phyloP scores from a whole-genome alignment of 1,140 invertebrate genomes.

The Heliconius eleuchia region DNA sequence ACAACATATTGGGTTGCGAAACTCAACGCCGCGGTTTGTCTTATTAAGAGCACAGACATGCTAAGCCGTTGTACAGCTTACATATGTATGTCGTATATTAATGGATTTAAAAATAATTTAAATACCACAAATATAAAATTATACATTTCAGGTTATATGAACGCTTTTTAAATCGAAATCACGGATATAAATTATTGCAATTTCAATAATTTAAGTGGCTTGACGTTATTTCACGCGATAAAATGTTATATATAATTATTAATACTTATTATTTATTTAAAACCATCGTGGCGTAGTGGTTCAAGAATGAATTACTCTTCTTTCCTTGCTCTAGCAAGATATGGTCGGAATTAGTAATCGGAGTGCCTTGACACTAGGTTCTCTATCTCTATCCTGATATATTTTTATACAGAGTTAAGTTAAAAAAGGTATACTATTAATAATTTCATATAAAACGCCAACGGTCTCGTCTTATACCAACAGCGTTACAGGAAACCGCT shows the following conservation, averaged over 20 bases:
- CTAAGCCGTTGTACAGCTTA: not conserved
- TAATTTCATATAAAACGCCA: slow-evolving; percentile 5
- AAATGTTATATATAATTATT: not conserved
- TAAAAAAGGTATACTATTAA: not conserved
- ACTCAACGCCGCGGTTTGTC: no score
- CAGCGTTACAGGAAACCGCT: slow-evolving; percentile 24
- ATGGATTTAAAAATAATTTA: not conserved
- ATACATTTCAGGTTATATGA: not conserved
- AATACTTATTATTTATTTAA: not conserved
- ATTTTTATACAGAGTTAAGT: no score
- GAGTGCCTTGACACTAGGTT: no score
- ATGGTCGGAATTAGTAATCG: no score
- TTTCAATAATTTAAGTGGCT: slow-evolving; percentile 10
- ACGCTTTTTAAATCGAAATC: slow-evolving; percentile 5
- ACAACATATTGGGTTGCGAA: no score
- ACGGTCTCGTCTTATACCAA: slow-evolving; percentile 4
- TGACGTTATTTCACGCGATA: not conserved
- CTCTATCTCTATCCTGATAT: no score
- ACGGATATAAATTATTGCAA: not conserved
- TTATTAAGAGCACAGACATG: no score
- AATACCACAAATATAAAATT: not conserved
- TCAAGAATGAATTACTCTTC: no score
- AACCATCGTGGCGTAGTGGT: no score
- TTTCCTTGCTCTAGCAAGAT: no score
- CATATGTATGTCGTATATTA: not conserved